Evolutionary conservation across 30 jellyfish, hydroid and myxozoan genomes (phyloP).

Genomic region (Hydra vulgaris): DNA sequence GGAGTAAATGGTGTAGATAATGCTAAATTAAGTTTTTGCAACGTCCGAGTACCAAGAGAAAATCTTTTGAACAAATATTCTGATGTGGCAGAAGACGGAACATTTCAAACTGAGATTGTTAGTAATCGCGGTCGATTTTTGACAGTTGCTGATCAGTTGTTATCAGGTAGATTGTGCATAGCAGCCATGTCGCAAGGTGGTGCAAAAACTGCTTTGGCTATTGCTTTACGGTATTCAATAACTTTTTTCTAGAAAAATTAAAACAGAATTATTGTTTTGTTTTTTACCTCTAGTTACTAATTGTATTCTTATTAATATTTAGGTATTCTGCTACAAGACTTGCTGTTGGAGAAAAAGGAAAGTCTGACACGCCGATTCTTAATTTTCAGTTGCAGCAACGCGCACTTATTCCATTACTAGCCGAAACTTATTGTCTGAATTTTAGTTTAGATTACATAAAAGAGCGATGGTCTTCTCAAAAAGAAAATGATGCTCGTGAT

Average conservation of each 20-base stretch:
- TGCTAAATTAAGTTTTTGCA: conserved; percentile 74
- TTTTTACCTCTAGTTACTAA: neutral
- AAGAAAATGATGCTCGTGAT: conserved; percentile 56
- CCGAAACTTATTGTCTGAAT: conserved; percentile 61
- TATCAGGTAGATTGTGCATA: conserved; percentile 89
- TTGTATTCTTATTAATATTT: neutral
- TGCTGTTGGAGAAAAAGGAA: conserved; percentile 82
- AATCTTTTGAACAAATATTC: conserved; percentile 55
- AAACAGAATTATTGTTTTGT: too few relatives aligned
- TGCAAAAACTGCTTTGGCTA: conserved; percentile 69
- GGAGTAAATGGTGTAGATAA: conserved; percentile 94
- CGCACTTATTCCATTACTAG: conserved; percentile 76
- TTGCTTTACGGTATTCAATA: conserved; percentile 60
- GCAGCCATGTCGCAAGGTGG: conserved; percentile 80
- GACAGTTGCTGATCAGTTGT: conserved; percentile 68
- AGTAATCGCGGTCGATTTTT: conserved; percentile 73
- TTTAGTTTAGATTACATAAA: conserved; percentile 62
- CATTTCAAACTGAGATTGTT: conserved; percentile 52
- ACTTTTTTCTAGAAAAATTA: too few relatives aligned
- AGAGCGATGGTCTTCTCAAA: conserved; percentile 85
- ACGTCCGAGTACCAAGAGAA: conserved; percentile 81
- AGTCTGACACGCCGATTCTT: conserved; percentile 83
- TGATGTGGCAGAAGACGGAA: conserved; percentile 80
- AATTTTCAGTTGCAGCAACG: conserved; percentile 78
- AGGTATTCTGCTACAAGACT: conserved; percentile 75